phyloP scores from a whole-genome alignment of 2,888 invertebrate species.

The Didymodactylos carnosus region DNA sequence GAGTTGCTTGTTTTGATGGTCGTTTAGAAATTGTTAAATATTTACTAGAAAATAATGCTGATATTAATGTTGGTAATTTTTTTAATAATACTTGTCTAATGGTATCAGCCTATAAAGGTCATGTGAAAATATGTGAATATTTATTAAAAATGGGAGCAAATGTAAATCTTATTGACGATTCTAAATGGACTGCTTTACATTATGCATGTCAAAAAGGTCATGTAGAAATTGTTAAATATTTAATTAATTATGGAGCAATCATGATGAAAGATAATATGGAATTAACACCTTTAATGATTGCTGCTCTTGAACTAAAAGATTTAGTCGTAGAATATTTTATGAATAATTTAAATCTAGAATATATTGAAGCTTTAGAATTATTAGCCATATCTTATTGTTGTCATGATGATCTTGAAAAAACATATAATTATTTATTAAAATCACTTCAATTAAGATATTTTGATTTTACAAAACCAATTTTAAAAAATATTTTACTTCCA shows the following conservation, averaged over 20 bases:
- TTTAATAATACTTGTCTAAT: constrained; percentile 72
- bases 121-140: constrained; percentile 69
- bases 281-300: constrained; percentile 81
- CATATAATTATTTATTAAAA: background rate
- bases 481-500: constrained; percentile 20
- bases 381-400: constrained; percentile 54
- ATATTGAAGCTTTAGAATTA: constrained; percentile 70
- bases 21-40: constrained; percentile 50
- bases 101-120: constrained; percentile 92
- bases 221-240: constrained; percentile 66
- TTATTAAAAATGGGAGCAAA: constrained; percentile 64
- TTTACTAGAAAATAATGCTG: constrained; percentile 71
- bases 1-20: constrained; percentile 35
- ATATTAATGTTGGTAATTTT: constrained; percentile 82
- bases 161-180: constrained; percentile 58
- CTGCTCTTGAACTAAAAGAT: constrained; percentile 67
- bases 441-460: background rate
- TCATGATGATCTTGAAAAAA: background rate
- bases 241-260: constrained; percentile 63
- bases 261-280: constrained; percentile 87
- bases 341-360: constrained; percentile 36
- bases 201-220: constrained; percentile 92
- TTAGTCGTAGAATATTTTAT: constrained; percentile 75
- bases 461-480: background rate
- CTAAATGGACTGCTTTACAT: constrained; percentile 72